Conservation (phyloP, 1,140 invertebrate genomes). For the Brachystomella parvula region DNA sequence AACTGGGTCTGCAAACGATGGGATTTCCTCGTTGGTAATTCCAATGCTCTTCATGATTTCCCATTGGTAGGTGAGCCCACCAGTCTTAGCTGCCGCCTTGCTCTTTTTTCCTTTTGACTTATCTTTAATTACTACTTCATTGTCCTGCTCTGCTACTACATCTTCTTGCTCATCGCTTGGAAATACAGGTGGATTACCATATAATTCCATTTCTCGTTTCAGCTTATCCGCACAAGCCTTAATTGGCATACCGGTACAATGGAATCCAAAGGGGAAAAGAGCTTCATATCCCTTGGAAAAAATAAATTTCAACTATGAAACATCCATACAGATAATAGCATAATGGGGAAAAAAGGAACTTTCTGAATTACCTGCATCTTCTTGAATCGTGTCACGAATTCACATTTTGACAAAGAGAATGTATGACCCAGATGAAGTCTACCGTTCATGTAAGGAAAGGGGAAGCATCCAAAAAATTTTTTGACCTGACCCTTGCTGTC, state of each 20-base stretch:
- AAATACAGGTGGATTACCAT: conserved; percentile 88
- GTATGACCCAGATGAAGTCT: conserved; percentile 94
- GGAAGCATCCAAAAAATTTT: conserved; percentile 92
- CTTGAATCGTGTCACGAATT: conserved; percentile 58
- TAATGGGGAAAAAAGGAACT: conserved; percentile 70
- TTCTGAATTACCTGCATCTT: no score
- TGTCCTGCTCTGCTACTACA: conserved; percentile 45
- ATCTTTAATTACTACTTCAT: conserved; percentile 61
- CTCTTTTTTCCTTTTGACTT: conserved; percentile 98
- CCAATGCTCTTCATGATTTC: conserved; percentile 96
- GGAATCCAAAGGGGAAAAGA: conserved; percentile 96
- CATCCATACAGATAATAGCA: neutral
- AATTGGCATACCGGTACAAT: conserved; percentile 96
- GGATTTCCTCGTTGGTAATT: conserved; percentile 81
- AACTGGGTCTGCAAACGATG: conserved; percentile 77
- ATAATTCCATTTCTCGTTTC: conserved; percentile 83
- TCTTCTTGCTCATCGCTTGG: conserved; percentile 54
- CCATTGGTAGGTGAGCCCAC: conserved; percentile 90
- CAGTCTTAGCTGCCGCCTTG: conserved; percentile 91
- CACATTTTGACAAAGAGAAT: conserved; percentile 94
- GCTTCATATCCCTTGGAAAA: conserved; percentile 87
- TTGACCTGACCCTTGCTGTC: conserved; percentile 61
- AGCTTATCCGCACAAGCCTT: conserved; percentile 98
- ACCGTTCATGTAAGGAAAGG: conserved; percentile 99
- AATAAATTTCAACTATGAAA: conserved; percentile 41